These are phyloP conservation scores for Zaprionus inermis DNA, from an alignment of 1,140 invertebrate species.

Conservation along the genomic window DNA sequence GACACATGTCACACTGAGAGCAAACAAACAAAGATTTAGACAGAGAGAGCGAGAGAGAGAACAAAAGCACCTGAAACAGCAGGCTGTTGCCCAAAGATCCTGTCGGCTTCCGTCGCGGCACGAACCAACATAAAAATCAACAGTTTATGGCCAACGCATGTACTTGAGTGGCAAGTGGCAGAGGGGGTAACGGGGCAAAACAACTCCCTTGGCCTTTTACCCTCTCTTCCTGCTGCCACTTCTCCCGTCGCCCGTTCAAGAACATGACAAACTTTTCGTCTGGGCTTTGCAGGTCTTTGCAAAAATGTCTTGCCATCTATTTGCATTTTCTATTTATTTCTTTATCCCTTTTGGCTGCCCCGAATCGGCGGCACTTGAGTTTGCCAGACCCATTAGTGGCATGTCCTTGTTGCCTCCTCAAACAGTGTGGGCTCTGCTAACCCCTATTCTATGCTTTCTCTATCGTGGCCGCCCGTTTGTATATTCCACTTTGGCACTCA, in stretches of 20 bases:
- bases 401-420: conserved; percentile 64
- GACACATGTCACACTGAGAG: conserved; percentile 66
- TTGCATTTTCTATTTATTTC: conserved; percentile 83
- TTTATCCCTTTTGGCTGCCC: conserved; percentile 69
- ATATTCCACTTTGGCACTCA: conserved; percentile 74
- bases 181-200: not conserved
- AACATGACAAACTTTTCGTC: conserved; percentile 55
- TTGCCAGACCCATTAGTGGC: conserved; percentile 77
- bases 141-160: conserved; percentile 76
- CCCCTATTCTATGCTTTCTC: conserved; percentile 1
- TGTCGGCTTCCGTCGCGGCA: conserved; percentile 49
- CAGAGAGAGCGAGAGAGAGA: not conserved
- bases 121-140: conserved; percentile 77
- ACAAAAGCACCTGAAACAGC: conserved; percentile 53
- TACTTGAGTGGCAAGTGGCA: conserved; percentile 61
- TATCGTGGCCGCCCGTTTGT: conserved; percentile 26
- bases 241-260: conserved; percentile 44
- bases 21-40: not conserved
- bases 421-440: too few species aligned
- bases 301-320: conserved; percentile 82
- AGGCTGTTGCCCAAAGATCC: conserved; percentile 14
- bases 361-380: conserved; percentile 66
- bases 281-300: conserved; percentile 39
- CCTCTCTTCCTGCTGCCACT: conserved; percentile 9
- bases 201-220: conserved; percentile 54